phyloP scores from a whole-genome alignment of 1,140 invertebrate species.

The Hydropsyche tenuis region DNA sequence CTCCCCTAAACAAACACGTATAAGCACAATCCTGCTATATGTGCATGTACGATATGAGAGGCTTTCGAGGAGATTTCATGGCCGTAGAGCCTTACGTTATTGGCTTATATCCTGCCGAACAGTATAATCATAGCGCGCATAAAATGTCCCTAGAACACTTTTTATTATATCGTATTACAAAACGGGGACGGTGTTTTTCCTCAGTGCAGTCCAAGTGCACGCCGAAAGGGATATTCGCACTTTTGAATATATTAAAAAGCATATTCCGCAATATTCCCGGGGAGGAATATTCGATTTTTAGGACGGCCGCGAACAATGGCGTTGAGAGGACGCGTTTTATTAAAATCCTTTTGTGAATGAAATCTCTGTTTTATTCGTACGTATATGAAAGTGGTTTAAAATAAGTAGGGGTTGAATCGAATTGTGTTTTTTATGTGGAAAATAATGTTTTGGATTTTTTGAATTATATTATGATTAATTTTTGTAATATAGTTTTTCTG shows the following conservation, averaged over 20 bases:
- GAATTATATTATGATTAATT: too few relatives aligned
- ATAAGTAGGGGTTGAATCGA: too few relatives aligned
- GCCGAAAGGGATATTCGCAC: neutral
- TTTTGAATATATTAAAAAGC: neutral
- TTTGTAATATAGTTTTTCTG: too few relatives aligned
- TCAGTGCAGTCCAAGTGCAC: slow-evolving; percentile 16
- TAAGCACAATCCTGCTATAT: neutral
- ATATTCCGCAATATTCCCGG: neutral
- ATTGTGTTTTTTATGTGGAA: too few relatives aligned
- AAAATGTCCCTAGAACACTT: slow-evolving; percentile 44
- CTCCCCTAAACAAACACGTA: neutral
- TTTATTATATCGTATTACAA: slow-evolving; percentile 49
- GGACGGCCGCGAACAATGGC: neutral
- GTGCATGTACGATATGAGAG: slow-evolving; percentile 18
- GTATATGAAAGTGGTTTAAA: too few relatives aligned
- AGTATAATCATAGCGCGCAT: slow-evolving; percentile 45
- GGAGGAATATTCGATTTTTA: neutral
- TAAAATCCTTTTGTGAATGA: neutral
- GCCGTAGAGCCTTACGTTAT: slow-evolving; percentile 31
- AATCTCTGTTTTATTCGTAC: neutral
- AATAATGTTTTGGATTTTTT: too few relatives aligned
- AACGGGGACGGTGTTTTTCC: slow-evolving; percentile 22
- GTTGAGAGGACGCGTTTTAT: neutral
- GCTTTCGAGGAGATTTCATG: slow-evolving; percentile 34
- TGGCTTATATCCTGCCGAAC: slow-evolving; percentile 45